Evolutionary conservation across 2,113 vertebrate species (phyloP).

Genomic region (Eulemur macaco): DNA sequence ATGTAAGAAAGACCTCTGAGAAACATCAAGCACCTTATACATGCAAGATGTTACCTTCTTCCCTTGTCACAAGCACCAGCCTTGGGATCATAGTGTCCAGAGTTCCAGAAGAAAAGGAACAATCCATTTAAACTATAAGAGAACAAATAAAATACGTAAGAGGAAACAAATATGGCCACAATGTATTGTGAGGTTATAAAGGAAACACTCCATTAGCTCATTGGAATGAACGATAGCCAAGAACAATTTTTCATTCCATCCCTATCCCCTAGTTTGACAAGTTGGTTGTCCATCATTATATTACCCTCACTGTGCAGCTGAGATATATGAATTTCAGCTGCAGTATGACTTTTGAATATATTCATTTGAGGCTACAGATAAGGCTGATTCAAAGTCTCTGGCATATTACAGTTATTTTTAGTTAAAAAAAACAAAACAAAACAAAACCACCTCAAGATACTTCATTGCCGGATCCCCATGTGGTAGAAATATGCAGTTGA

Average conservation of each 20-base stretch:
- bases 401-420: slow-evolving; percentile 39
- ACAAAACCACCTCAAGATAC: neutral
- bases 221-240: neutral
- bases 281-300: neutral
- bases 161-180: neutral
- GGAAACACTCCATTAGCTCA: neutral
- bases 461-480: neutral
- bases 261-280: slow-evolving; percentile 8
- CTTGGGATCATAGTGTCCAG: neutral
- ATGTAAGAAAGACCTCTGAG: neutral
- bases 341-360: neutral
- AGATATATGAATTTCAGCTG: slow-evolving; percentile 17
- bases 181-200: neutral
- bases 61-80: neutral
- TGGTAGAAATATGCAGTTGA: neutral
- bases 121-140: neutral
- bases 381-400: slow-evolving; percentile 31
- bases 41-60: neutral
- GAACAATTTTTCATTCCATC: neutral
- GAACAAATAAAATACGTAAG: neutral
- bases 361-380: slow-evolving; percentile 32
- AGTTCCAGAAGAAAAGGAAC: neutral
- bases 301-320: neutral
- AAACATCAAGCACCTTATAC: neutral
- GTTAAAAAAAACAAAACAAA: neutral